Conservation (phyloP, 1,140 invertebrate species). For the Megalonaias nervosa region DNA sequence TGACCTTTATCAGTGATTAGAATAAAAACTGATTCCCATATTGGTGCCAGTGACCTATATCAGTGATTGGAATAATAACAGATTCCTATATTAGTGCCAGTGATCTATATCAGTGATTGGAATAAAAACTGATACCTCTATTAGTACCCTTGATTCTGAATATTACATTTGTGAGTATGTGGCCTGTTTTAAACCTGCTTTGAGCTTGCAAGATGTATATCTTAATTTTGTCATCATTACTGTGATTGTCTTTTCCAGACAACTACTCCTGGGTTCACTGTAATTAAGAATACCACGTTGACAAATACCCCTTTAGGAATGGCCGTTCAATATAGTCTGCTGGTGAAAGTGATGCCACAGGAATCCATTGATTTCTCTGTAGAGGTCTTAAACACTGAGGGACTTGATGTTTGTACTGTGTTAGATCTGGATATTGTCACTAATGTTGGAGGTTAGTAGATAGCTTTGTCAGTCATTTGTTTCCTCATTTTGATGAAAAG, state of each 20-base stretch:
- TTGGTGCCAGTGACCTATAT: too few species aligned
- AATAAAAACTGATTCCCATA: too few species aligned
- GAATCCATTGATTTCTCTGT: conserved; percentile 37
- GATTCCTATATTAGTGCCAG: neutral
- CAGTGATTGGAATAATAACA: too few species aligned
- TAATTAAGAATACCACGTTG: conserved; percentile 32
- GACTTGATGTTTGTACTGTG: conserved; percentile 33
- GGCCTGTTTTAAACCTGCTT: neutral
- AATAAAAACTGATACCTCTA: neutral
- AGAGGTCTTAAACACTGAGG: conserved; percentile 2
- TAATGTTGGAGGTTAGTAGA: conserved; percentile 29
- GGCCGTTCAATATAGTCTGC: conserved; percentile 25
- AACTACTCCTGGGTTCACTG: conserved; percentile 16
- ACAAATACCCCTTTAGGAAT: conserved; percentile 32
- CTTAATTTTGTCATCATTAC: neutral
- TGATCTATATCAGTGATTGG: neutral
- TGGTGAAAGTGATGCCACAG: conserved; percentile 37
- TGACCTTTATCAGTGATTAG: too few species aligned
- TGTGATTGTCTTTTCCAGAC: conserved; percentile 9
- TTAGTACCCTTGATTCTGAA: neutral
- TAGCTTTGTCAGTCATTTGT: too few species aligned
- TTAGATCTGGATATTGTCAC: conserved; percentile 32
- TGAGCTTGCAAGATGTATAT: neutral
- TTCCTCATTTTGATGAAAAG: too few species aligned
- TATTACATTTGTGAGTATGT: too few species aligned